These are phyloP conservation scores for Rhagoletis zephyria DNA, from an alignment of 1,140 invertebrate species.

Conservation along the genomic window DNA sequence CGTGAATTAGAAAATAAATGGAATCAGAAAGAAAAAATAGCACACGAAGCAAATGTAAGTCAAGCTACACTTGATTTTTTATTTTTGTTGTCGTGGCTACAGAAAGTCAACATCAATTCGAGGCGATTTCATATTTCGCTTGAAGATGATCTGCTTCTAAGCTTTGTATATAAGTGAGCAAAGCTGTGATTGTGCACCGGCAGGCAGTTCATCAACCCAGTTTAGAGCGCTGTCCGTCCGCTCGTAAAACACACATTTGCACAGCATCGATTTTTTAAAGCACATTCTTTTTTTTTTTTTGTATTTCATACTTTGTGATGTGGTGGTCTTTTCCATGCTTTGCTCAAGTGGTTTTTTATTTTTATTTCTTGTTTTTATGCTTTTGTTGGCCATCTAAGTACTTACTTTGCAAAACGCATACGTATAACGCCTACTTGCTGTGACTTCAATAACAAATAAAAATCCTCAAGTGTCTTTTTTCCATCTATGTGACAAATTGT, in stretches of 20 bases:
- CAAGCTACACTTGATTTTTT: not conserved
- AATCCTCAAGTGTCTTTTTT: not conserved
- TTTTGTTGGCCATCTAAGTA: too few relatives aligned
- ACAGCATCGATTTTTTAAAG: not conserved
- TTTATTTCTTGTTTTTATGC: too few relatives aligned
- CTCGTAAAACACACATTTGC: too few relatives aligned
- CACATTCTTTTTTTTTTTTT: not conserved
- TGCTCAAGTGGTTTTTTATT: not conserved
- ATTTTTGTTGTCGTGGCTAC: not conserved
- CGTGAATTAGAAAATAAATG: not conserved
- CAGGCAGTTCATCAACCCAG: slow-evolving; percentile 14
- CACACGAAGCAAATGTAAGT: not conserved
- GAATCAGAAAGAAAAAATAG: not conserved
- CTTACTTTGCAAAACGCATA: not conserved
- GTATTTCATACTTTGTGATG: not conserved
- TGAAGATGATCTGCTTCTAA: not conserved
- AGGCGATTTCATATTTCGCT: not conserved
- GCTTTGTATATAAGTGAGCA: not conserved
- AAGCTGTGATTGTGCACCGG: not conserved
- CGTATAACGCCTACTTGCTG: not conserved
- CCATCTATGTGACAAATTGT: not conserved
- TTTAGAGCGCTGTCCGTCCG: not conserved
- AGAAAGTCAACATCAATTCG: not conserved
- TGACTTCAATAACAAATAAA: not conserved
- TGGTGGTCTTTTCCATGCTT: not conserved